Evolutionary conservation across 2,113 vertebrate species (phyloP).

Genomic region (Aegypius monachus): DNA sequence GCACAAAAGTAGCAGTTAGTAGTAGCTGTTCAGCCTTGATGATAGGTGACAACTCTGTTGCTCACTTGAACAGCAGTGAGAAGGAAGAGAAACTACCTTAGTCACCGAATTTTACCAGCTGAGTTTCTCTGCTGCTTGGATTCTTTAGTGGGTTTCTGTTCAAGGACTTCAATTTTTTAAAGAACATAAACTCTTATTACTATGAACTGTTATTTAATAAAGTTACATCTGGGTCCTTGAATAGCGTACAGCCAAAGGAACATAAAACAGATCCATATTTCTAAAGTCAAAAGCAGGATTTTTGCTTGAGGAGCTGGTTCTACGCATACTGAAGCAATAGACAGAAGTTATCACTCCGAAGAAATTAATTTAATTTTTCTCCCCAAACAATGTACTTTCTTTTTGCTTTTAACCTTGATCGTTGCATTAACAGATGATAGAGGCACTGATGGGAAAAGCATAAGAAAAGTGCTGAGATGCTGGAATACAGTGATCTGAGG

Average conservation of each 20-base stretch:
- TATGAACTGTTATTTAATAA: conserved; percentile 28
- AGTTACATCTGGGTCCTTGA: conserved; percentile 40
- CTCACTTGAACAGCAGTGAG: neutral
- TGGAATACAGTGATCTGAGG: conserved; percentile 34
- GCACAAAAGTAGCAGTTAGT: neutral
- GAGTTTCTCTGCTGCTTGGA: neutral
- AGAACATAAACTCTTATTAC: conserved; percentile 48
- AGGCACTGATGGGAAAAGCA: conserved; percentile 4
- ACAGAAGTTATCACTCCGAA: neutral
- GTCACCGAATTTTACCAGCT: neutral
- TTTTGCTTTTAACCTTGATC: conserved; percentile 57
- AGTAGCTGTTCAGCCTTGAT: neutral
- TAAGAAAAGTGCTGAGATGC: conserved; percentile 49
- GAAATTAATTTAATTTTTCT: conserved; percentile 57
- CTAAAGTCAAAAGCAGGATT: neutral
- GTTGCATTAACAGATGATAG: neutral
- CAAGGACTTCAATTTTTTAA: conserved; percentile 52
- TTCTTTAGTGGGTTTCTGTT: conserved; percentile 30
- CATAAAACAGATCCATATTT: conserved; percentile 24
- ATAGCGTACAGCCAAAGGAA: conserved; percentile 2
- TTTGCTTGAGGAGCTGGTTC: neutral
- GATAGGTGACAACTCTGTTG: neutral
- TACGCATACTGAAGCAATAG: neutral
- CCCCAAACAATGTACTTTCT: neutral
- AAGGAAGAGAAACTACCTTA: neutral